Percentiles rank a stretch among this genome's conserved stretches.
Evolutionary conservation across 2,113 vertebrate genomes (phyloP).

Genomic region (Cacatua alba): DNA sequence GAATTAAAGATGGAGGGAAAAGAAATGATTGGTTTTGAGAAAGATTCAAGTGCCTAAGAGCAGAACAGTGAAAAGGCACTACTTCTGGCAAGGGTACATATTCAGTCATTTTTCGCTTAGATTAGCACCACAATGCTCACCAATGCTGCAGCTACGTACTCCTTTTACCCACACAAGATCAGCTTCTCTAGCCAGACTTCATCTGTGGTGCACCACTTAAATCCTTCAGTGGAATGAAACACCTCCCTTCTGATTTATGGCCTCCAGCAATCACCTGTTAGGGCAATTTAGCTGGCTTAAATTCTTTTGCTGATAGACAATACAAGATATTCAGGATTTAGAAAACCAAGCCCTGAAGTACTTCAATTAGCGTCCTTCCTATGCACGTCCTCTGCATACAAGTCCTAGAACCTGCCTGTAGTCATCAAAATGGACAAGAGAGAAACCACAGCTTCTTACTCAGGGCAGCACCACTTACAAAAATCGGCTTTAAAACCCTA

Average conservation of each 20-base stretch:
- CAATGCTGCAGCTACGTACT: background rate
- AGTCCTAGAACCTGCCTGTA: background rate
- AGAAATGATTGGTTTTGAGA: background rate
- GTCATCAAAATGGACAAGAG: background rate
- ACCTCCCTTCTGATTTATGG: background rate
- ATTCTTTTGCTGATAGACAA: background rate
- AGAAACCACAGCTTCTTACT: background rate
- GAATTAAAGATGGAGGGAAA: background rate
- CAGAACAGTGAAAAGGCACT: background rate
- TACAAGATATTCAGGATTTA: slow-evolving; percentile 15
- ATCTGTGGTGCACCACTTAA: background rate
- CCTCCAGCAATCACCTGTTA: slow-evolving; percentile 11
- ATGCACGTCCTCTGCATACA: background rate
- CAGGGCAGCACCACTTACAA: background rate
- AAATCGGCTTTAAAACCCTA: background rate
- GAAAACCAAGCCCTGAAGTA: background rate
- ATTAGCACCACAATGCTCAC: background rate
- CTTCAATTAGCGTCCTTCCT: background rate
- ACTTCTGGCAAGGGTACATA: background rate
- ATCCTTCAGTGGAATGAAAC: slow-evolving; percentile 3
- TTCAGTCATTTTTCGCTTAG: background rate
- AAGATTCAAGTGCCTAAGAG: background rate
- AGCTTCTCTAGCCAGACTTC: background rate
- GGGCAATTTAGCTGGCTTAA: background rate
- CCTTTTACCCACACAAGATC: background rate